Evolutionary conservation across 2,888 invertebrate species (phyloP), one percentile per base, ranked within the genome.

Genomic region (Mayetiola destructor): DNA sequence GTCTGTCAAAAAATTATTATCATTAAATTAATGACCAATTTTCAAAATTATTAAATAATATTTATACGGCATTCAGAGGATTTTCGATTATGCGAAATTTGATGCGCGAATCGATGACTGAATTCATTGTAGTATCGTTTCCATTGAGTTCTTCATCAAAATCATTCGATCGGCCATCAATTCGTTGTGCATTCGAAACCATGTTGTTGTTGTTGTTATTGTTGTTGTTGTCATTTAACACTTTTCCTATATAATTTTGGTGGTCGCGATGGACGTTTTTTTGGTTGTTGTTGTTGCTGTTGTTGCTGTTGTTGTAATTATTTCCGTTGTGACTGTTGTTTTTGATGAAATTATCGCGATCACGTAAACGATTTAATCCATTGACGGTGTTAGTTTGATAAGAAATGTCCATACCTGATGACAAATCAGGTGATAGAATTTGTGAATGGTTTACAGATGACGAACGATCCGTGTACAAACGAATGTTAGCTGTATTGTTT

Each of bases 81-180:
- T 72, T 72, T 64, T 72, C 72, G 56, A 72, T 72, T 61, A 72
- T 72, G 61, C 72, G 72, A 14, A 63, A 72, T 72, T 62, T 30
- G 18, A 54, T 54, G 6, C 6, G 32, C 8, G 32, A 32, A 9
- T 32, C 32, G 8, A n/a, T 48, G 29, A 27, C n/a, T n/a, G 16
- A 27, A 12, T 5, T 48, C 48, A 27, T 42, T 39, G 39, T 18
- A 10, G 10, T 10, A 39, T 39, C 42, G 16, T 48, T 48, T 3
- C 48, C 48, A 16, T 48, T 48, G 16, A 48, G 27, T 9, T 48
- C 48, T n/a, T 48, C 42, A 12, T 8, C 32, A 12, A 12, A 8
- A 9, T 8, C 54, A 18, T 20, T 35, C 18, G 16, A 16, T 36
- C 32, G 14, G 20, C 14, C 21, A 18, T 20, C 18, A 21, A 23